Conservation (phyloP, 2,888 invertebrate genomes). For the Watsonalla cultraria region DNA sequence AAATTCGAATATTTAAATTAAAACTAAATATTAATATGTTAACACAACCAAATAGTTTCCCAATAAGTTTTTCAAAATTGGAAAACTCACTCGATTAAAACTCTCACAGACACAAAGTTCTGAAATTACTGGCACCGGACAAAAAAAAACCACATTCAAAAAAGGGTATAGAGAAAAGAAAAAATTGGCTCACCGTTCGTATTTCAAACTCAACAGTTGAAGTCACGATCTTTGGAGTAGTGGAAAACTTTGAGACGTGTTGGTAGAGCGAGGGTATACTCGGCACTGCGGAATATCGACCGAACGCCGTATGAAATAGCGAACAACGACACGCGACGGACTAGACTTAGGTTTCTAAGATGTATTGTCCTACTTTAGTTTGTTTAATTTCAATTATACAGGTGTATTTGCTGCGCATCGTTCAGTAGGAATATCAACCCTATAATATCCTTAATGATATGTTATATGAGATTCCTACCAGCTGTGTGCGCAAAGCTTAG, state of each 20-base stretch:
- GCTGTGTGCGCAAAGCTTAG: too few species aligned
- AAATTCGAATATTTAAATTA: too few species aligned
- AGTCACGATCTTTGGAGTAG: conserved; percentile 26
- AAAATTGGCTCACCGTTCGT: conserved; percentile 28
- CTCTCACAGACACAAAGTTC: too few species aligned
- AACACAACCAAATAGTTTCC: too few species aligned
- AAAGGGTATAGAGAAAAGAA: conserved; percentile 4
- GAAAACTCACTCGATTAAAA: too few species aligned
- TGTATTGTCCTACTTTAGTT: conserved; percentile 40
- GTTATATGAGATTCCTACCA: too few species aligned
- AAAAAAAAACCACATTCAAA: not conserved
- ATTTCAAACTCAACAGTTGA: conserved; percentile 28
- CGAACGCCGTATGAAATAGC: conserved; percentile 46
- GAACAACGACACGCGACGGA: conserved; percentile 58
- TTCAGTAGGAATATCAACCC: too few species aligned
- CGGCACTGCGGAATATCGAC: conserved; percentile 74
- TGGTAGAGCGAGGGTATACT: conserved; percentile 33
- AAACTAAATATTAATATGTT: too few species aligned
- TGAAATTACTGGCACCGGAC: too few species aligned
- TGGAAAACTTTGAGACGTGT: conserved; percentile 35
- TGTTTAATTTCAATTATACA: conserved; percentile 14
- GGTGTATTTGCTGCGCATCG: not conserved
- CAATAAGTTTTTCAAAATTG: too few species aligned
- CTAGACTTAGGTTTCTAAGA: conserved; percentile 38
- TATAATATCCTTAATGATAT: too few species aligned